phyloP scores from a whole-genome alignment of 2,888 invertebrate genomes.

The Drosophila neonasuta region DNA sequence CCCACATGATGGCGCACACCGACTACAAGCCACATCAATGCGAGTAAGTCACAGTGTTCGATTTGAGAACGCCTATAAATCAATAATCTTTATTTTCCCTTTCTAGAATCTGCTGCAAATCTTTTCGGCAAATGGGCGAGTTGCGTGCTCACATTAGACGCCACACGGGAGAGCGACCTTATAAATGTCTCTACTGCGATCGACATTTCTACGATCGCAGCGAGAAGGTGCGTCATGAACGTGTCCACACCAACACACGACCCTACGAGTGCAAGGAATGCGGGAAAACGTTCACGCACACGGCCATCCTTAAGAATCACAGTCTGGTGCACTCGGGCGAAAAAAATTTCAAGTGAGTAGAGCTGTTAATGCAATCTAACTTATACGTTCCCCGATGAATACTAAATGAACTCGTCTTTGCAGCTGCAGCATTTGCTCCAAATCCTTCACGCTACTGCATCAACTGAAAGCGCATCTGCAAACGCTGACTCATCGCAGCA shows the following conservation, averaged over 20 bases:
- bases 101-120: constrained; percentile 76
- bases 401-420: constrained; percentile 5
- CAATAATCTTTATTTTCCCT: not conserved
- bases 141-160: constrained; percentile 81
- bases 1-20: constrained; percentile 77
- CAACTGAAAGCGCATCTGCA: constrained; percentile 79
- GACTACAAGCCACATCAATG: constrained; percentile 79
- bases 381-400: no score
- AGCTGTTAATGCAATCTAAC: not conserved
- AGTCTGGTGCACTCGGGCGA: constrained; percentile 63
- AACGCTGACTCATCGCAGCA: constrained; percentile 77
- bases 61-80: no score
- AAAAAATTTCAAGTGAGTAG: constrained; percentile 62
- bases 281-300: constrained; percentile 78
- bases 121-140: constrained; percentile 79
- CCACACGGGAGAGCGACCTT: constrained; percentile 81
- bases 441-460: constrained; percentile 79
- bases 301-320: constrained; percentile 79
- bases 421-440: constrained; percentile 77
- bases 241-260: constrained; percentile 79
- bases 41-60: constrained; percentile 69
- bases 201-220: constrained; percentile 71
- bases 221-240: constrained; percentile 65
- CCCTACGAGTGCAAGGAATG: constrained; percentile 78
- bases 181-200: constrained; percentile 77